Percentiles rank a stretch among this genome's conserved stretches.
These are phyloP conservation scores for Stegana nigrithorax DNA, from an alignment of 2,888 invertebrate species.

Conservation along the genomic window DNA sequence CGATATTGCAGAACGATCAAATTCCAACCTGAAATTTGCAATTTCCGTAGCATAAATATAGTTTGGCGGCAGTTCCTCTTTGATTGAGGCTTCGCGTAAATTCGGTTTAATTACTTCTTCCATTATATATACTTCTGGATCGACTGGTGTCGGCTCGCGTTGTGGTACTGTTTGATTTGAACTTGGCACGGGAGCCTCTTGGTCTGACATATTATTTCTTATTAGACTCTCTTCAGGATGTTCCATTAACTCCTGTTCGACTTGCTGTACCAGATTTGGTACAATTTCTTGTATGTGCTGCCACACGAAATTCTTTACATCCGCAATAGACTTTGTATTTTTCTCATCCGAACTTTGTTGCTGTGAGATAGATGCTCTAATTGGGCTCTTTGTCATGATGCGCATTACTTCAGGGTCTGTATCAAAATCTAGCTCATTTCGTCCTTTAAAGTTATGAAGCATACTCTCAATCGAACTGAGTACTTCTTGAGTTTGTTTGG, in stretches of 20 bases:
- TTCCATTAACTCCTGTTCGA: constrained; percentile 64
- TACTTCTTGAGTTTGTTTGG: constrained; percentile 63
- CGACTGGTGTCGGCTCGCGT: constrained; percentile 31
- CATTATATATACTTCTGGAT: constrained; percentile 57
- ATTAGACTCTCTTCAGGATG: constrained; percentile 21
- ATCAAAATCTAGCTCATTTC: constrained; percentile 50
- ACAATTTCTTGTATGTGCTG: constrained; percentile 68
- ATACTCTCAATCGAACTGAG: constrained; percentile 64
- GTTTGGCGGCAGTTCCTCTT: constrained; percentile 49
- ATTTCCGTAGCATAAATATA: constrained; percentile 55
- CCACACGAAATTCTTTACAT: constrained; percentile 67
- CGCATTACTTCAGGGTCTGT: constrained; percentile 61
- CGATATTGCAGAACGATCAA: constrained; percentile 43
- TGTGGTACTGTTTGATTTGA: background rate
- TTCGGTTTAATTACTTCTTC: constrained; percentile 65
- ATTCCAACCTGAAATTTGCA: constrained; percentile 53
- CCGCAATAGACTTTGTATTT: constrained; percentile 40
- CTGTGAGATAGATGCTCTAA: constrained; percentile 44
- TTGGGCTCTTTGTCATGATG: constrained; percentile 67
- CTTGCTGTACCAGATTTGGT: constrained; percentile 67
- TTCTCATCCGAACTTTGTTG: constrained; percentile 26
- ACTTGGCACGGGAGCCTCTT: background rate
- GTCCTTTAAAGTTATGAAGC: constrained; percentile 57
- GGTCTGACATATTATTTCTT: background rate
- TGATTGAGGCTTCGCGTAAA: constrained; percentile 50